Conservation (phyloP, 2,113 vertebrate genomes). For the Onychostoma macrolepis region DNA sequence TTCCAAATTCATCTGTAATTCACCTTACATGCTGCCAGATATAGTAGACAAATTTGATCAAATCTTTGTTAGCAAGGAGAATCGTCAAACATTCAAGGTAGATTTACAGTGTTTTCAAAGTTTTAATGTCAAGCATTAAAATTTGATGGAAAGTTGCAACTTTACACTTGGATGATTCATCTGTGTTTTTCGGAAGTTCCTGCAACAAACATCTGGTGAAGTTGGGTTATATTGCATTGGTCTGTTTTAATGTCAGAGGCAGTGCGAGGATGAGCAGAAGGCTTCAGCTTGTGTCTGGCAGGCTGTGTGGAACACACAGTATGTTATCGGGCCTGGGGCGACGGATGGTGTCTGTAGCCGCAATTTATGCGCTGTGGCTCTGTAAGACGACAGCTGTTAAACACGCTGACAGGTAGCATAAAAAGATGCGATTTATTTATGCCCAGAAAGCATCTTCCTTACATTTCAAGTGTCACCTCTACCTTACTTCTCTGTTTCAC, state of each 20-base stretch:
- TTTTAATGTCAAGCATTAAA: not conserved
- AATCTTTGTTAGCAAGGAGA: not conserved
- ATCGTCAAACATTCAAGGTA: not conserved
- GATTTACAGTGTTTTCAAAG: not conserved
- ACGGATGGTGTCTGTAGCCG: slow-evolving; percentile 8
- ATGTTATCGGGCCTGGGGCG: slow-evolving; percentile 39
- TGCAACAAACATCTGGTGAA: slow-evolving; percentile 16
- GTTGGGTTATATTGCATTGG: not conserved
- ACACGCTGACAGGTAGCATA: slow-evolving; percentile 45
- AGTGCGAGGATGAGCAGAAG: not conserved
- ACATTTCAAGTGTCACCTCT: slow-evolving; percentile 18
- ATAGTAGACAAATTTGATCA: not conserved
- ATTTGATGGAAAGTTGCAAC: not conserved
- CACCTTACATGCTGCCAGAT: not conserved
- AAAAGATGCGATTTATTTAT: slow-evolving; percentile 48
- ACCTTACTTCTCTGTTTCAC: not conserved
- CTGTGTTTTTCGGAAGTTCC: not conserved
- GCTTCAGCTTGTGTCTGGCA: slow-evolving; percentile 35
- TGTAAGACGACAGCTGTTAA: slow-evolving; percentile 45
- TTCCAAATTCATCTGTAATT: not conserved
- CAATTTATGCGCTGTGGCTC: slow-evolving; percentile 45
- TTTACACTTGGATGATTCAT: not conserved
- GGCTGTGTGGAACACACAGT: slow-evolving; percentile 34
- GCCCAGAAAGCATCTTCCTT: slow-evolving; percentile 19
- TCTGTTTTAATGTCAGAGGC: slow-evolving; percentile 21